A percentile compares a stretch with the other conserved stretches of the same genome.
Evolutionary conservation across 2,888 invertebrate genomes (phyloP).

Genomic region (Lamellibrachia satsuma): DNA sequence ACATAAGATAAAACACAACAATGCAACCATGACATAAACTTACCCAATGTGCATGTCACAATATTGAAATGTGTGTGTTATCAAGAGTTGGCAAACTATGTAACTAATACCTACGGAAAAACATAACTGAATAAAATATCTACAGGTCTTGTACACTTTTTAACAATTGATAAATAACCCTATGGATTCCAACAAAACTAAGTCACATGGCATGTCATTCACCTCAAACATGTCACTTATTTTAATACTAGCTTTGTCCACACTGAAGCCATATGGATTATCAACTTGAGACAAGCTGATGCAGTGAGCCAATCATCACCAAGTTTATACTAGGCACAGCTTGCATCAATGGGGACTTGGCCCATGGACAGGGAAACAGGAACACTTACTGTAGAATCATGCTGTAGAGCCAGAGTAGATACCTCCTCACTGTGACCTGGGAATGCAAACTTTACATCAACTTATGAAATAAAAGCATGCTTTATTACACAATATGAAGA

Average conservation of each 20-base stretch:
- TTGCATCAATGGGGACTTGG: not conserved
- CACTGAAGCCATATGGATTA: not conserved
- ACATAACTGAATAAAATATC: too few species aligned
- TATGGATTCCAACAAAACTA: too few species aligned
- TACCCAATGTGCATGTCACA: too few species aligned
- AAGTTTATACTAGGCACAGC: not conserved
- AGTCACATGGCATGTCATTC: too few species aligned
- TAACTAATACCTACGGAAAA: too few species aligned
- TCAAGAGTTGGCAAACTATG: too few species aligned
- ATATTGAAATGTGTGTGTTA: too few species aligned
- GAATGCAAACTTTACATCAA: slow-evolving; percentile 32
- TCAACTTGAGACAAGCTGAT: not conserved
- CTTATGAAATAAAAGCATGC: not conserved
- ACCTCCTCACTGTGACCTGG: slow-evolving; percentile 63
- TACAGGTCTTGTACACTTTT: too few species aligned
- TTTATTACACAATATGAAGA: not conserved
- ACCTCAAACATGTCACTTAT: too few species aligned
- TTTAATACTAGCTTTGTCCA: not conserved
- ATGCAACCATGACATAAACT: too few species aligned
- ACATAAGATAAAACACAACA: too few species aligned
- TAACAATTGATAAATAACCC: too few species aligned
- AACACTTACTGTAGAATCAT: slow-evolving; percentile 59
- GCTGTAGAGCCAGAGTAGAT: slow-evolving; percentile 59
- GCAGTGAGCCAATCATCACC: not conserved
- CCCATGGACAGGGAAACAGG: not conserved